Evolutionary conservation across 2,888 invertebrate species (phyloP), one percentile per base, ranked within the genome.

Genomic region (Cheilosia impressa): DNA sequence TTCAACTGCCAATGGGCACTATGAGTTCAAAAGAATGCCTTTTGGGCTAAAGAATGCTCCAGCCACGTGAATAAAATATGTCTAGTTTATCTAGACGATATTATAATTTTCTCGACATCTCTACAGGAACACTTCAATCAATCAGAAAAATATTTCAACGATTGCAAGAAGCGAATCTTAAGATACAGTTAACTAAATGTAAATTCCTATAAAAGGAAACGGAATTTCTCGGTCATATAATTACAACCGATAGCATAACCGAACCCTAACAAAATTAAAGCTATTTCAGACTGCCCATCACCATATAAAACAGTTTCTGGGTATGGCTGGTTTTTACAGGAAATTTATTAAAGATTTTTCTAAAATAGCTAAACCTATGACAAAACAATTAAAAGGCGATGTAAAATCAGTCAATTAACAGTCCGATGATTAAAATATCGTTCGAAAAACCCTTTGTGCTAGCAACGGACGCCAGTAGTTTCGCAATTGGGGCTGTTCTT

Each of bases 61-160:
- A 22, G 22, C 22, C 22, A 22, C 22, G 22, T 22, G 22, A 22
- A 22, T 22, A 22, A 22, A 2, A 22, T 72, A 22, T 89, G 89
- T 58, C 87, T 90, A 1, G 89, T 91, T 0, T 91, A 81, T 81
- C 84, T 90, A 31, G 91, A 91, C 55, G 90, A 91, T 76, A 88
- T 89, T 4, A 87, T 91, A 7, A 80, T 90, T 10, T 90, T 88
- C 31, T 66, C 62, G 7, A 78, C 68, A 45, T 87, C 80, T 4
- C 57, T 90, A n/a, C 88, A 90, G 72, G 90, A 90, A 84, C 90
- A 90, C 53, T 87, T 9, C 45, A 71, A 79, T 27, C 27, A 27
- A 27, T 27, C 27, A 27, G 19, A 6, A 65, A 68, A 52, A 69
- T 87, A 89, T 2, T 88, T 90, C 34, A 88, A 58, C 85, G 80